Percentiles rank a stretch among this genome's conserved stretches.
Evolutionary conservation across 2,113 vertebrate genomes (phyloP).

Genomic region (Proterorhinus semilunaris): DNA sequence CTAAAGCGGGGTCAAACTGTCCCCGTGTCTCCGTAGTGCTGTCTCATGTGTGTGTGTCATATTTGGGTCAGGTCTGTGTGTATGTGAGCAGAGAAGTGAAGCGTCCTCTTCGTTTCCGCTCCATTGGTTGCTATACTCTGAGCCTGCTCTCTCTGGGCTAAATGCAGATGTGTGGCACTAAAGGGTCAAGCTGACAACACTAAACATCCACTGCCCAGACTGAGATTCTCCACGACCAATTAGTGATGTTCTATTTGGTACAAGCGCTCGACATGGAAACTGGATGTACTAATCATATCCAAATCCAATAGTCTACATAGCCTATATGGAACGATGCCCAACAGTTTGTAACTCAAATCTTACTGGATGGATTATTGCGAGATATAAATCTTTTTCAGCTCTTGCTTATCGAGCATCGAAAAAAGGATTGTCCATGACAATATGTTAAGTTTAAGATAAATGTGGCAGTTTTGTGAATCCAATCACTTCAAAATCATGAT

Average conservation of each 20-base stretch:
- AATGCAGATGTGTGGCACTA: slow-evolving; percentile 43
- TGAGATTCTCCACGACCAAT: not conserved
- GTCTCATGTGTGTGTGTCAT: slow-evolving; percentile 45
- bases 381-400: too few species aligned
- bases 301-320: too few species aligned
- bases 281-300: not conserved
- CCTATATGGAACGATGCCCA: too few species aligned
- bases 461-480: too few species aligned
- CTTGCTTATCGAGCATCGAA: too few species aligned
- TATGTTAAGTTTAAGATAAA: too few species aligned
- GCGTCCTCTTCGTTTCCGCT: slow-evolving; percentile 59
- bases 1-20: not conserved
- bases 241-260: not conserved
- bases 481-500: too few species aligned
- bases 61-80: slow-evolving; percentile 68
- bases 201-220: not conserved
- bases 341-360: too few species aligned
- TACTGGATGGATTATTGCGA: too few species aligned
- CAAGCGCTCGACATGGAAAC: not conserved
- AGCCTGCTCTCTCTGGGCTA: slow-evolving; percentile 33
- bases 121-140: slow-evolving; percentile 35
- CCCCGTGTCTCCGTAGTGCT: slow-evolving; percentile 35
- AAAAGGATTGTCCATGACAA: too few species aligned
- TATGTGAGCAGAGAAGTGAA: slow-evolving; percentile 61
- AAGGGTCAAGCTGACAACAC: slow-evolving; percentile 28